Conservation (phyloP, 2,888 invertebrate species). For the Synanthedon tipuliformis region DNA sequence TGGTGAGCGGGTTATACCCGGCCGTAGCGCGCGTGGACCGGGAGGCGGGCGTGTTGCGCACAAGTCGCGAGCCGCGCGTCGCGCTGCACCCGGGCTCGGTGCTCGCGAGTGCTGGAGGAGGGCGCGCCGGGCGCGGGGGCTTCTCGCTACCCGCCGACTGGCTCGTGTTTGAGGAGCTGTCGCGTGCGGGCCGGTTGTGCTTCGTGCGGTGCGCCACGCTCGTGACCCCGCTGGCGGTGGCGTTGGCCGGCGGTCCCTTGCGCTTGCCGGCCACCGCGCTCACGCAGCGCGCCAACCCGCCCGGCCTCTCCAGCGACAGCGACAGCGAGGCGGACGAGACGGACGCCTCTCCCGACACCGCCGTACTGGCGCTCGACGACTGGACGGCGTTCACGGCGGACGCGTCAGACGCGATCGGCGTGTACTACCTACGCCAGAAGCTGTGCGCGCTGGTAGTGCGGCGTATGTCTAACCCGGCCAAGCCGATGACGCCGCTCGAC, state of each 20-base stretch:
- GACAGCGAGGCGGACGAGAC: conserved; percentile 57
- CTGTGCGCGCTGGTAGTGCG: conserved; percentile 77
- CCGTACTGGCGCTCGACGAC: conserved; percentile 75
- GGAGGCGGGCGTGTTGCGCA: conserved; percentile 71
- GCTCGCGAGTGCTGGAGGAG: conserved; percentile 69
- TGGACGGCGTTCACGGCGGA: conserved; percentile 81
- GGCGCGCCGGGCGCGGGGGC: conserved; percentile 32
- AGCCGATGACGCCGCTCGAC: conserved; percentile 70
- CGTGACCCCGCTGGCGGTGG: conserved; percentile 84
- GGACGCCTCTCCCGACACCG: conserved; percentile 41
- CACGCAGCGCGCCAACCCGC: conserved; percentile 54
- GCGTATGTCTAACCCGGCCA: conserved; percentile 71
- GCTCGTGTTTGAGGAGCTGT: conserved; percentile 89
- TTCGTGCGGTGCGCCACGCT: conserved; percentile 84
- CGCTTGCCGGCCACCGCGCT: conserved; percentile 65
- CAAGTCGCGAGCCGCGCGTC: conserved; percentile 70
- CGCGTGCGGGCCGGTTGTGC: conserved; percentile 75
- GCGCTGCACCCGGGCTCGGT: conserved; percentile 73
- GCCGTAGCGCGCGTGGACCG: conserved; percentile 82
- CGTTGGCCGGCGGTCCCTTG: conserved; percentile 80
- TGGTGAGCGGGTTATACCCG: conserved; percentile 91
- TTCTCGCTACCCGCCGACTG: conserved; percentile 79
- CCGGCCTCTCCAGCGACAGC: conserved; percentile 55
- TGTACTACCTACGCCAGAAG: conserved; percentile 78
- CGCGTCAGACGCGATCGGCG: conserved; percentile 73